Conservation (phyloP, 2,888 invertebrate genomes). For the Autographa pulchrina region DNA sequence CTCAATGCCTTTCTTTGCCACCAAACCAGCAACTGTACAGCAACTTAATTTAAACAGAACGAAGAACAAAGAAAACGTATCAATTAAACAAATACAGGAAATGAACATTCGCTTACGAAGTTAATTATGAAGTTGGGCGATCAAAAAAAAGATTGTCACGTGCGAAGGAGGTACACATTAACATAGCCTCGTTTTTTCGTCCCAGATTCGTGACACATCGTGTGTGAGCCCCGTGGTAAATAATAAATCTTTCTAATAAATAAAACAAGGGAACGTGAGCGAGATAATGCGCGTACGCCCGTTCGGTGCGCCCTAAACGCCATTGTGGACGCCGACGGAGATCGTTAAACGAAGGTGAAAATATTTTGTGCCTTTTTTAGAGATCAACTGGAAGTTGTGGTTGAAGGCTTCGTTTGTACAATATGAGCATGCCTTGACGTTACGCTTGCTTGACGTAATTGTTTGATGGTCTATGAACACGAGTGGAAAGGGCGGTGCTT, state of each 20-base stretch:
- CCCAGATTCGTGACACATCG: slow-evolving; percentile 87
- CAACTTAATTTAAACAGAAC: slow-evolving; percentile 43
- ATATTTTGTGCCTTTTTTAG: slow-evolving; percentile 82
- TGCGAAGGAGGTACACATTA: slow-evolving; percentile 82
- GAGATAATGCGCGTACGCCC: slow-evolving; percentile 86
- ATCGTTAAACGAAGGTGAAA: slow-evolving; percentile 88
- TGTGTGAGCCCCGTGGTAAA: slow-evolving; percentile 87
- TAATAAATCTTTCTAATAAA: slow-evolving; percentile 90
- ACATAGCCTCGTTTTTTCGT: slow-evolving; percentile 85
- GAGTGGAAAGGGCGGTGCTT: slow-evolving; percentile 19
- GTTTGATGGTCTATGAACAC: slow-evolving; percentile 26
- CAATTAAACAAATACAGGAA: slow-evolving; percentile 65
- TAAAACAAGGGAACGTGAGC: slow-evolving; percentile 88
- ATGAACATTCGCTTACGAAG: slow-evolving; percentile 62
- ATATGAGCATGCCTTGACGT: slow-evolving; percentile 21
- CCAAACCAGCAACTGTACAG: slow-evolving; percentile 15
- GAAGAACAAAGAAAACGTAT: slow-evolving; percentile 58
- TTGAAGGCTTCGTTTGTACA: slow-evolving; percentile 42
- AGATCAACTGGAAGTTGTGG: slow-evolving; percentile 59
- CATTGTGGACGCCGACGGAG: slow-evolving; percentile 81
- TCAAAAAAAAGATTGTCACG: slow-evolving; percentile 81
- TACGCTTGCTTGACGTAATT: slow-evolving; percentile 41
- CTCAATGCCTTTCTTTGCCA: slow-evolving; percentile 21
- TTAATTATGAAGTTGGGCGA: slow-evolving; percentile 69
- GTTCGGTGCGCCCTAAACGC: slow-evolving; percentile 87